Percentiles rank a stretch among this genome's conserved stretches.
phyloP scores from a whole-genome alignment of 2,113 vertebrate genomes.

The Grantiella picta region DNA sequence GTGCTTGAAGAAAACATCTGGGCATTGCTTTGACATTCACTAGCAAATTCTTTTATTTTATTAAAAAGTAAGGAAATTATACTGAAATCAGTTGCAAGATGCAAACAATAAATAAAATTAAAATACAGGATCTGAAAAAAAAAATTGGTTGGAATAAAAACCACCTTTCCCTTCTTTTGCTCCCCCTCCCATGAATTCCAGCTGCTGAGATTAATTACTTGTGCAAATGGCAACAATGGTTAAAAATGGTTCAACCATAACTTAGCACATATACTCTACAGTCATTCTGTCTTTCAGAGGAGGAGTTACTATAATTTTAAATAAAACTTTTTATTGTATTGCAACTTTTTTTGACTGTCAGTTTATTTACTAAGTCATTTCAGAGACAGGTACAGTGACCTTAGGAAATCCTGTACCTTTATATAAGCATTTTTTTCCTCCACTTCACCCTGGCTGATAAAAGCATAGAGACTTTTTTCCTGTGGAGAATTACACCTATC shows the following conservation, averaged over 20 bases:
- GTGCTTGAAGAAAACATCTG: constrained; percentile 57
- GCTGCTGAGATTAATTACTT: not conserved
- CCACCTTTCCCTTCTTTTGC: not conserved
- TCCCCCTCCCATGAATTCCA: not conserved
- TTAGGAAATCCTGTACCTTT: not conserved
- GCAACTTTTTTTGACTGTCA: not conserved
- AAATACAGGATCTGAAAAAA: not conserved
- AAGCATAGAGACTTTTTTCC: not conserved
- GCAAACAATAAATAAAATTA: constrained; percentile 51
- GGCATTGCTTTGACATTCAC: constrained; percentile 49
- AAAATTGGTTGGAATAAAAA: not conserved
- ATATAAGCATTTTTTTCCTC: not conserved
- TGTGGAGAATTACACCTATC: not conserved
- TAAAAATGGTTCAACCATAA: not conserved
- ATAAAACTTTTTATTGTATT: not conserved
- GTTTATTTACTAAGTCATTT: not conserved
- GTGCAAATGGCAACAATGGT: not conserved
- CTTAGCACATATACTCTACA: not conserved
- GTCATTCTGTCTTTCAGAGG: not conserved
- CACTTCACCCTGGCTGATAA: not conserved
- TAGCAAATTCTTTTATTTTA: constrained; percentile 63
- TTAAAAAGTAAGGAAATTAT: constrained; percentile 53
- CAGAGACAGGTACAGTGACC: not conserved
- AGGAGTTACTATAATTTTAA: not conserved
- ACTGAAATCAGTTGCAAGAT: constrained; percentile 43